Conservation (phyloP, 2,888 invertebrate genomes). For the Ophion costatus region DNA sequence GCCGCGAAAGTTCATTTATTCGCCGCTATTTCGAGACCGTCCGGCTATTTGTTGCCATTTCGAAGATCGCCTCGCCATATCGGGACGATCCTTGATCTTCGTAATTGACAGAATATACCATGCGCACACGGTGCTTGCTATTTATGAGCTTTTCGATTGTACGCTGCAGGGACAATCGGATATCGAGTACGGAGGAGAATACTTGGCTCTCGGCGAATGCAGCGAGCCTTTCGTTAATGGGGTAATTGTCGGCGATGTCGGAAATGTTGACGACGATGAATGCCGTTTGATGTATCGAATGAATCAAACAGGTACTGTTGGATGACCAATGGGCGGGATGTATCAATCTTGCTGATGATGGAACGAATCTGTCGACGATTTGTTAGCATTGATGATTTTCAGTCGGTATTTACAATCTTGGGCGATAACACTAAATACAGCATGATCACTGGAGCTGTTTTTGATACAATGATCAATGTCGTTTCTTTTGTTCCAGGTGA, state of each 20-base stretch:
- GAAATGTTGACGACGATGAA: too few species aligned
- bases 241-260: too few species aligned
- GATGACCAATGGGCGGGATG: too few species aligned
- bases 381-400: too few species aligned
- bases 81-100: conserved; percentile 38
- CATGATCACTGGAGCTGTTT: too few species aligned
- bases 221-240: too few species aligned
- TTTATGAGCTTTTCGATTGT: conserved; percentile 31
- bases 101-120: conserved; percentile 48
- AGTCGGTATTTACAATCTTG: too few species aligned
- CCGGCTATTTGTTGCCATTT: conserved; percentile 31
- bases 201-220: neutral
- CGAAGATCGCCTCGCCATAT: conserved; percentile 6
- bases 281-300: too few species aligned
- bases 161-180: neutral
- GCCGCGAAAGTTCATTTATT: conserved; percentile 51
- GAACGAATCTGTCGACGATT: too few species aligned
- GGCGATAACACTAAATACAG: too few species aligned
- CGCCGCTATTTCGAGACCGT: conserved; percentile 46
- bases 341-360: too few species aligned
- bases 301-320: too few species aligned
- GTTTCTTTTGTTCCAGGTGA: conserved; percentile 51
- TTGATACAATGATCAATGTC: neutral
- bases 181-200: neutral
- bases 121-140: conserved; percentile 4